phyloP scores from a whole-genome alignment of 2,888 invertebrate genomes.

The Torymus texanus region DNA sequence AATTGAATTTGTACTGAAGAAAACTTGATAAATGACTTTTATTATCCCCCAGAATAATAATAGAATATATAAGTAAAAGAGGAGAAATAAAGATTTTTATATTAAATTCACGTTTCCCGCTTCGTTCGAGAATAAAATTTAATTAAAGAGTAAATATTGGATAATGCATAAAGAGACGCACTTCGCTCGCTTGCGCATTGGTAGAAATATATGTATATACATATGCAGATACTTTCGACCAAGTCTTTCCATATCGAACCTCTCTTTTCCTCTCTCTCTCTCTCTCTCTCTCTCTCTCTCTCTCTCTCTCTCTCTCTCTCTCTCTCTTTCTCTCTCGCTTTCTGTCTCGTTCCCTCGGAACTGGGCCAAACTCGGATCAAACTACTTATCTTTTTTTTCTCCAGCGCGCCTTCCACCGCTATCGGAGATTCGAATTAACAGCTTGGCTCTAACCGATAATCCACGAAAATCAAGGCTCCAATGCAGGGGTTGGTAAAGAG shows the following conservation, averaged over 20 bases:
- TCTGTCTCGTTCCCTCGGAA: slow-evolving; percentile 42
- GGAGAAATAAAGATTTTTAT: too few relatives aligned
- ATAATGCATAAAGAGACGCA: not conserved
- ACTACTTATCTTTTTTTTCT: slow-evolving; percentile 52
- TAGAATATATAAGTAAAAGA: too few relatives aligned
- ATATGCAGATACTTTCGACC: slow-evolving; percentile 12
- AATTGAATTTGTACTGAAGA: too few relatives aligned
- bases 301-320: not conserved
- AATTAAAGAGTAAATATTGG: slow-evolving; percentile 36
- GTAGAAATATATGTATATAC: not conserved
- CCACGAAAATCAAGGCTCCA: slow-evolving; percentile 53
- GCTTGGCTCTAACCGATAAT: slow-evolving; percentile 59
- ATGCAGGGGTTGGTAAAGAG: not conserved
- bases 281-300: too few relatives aligned
- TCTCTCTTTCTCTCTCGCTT: too few relatives aligned
- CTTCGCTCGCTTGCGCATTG: not conserved
- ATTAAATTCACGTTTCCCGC: too few relatives aligned
- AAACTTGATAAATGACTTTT: too few relatives aligned
- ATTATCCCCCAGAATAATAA: too few relatives aligned
- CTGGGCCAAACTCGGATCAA: slow-evolving; percentile 59
- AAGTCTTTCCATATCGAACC: slow-evolving; percentile 31
- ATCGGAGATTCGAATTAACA: slow-evolving; percentile 60
- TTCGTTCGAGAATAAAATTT: not conserved
- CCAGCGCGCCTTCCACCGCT: slow-evolving; percentile 18
- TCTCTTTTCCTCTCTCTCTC: too few relatives aligned